Base-by-base conservation (phyloP, 30 jellyfish, hydroid and myxozoan genomes). In the Pseudorhiza aurosa region DNA sequence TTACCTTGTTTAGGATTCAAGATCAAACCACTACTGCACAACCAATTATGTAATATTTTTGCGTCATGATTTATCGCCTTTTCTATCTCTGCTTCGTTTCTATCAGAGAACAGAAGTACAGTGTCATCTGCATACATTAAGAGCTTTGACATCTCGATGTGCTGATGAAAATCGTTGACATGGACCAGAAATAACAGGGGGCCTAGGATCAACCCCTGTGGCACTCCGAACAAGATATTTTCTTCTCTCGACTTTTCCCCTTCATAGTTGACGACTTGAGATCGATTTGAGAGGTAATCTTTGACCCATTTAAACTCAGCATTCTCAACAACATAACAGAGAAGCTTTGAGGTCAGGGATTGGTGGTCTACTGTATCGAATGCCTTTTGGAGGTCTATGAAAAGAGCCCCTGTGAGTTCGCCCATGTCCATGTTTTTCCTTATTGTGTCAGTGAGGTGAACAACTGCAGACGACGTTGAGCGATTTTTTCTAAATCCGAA, bases 91-190 rank as follows among this genome's bases (percentile, higher is more conserved):
- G 26, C 75, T 27, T 32, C 47, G 10, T 19, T 21, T 42, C 40
- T 59, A 10, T 64, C 90, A 2, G 60, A 46, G 21, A 46, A 46
- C 19, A 46, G 2, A 46, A 46, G 60, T 46, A 46, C 70, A 42
- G 93, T 67, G 65, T 81, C 93, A 60, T 65, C 89, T 27, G 93
- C 93, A 81, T 58, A 81, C 80, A 35, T 78, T 28, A 81, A 42
- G 68, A 40, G 17, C 10, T 32, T 65, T 28, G 82, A 81, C 10
- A 65, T 45, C 36, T 68, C 50, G 36, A 81, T 68, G 24, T 78
- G 65, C 58, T 25, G 63, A 56, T 69, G 94, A 30, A 82, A 58
- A 82, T 82, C 94, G 72, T 70, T 82, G 47, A 82, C 72, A 56
- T 82, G 72, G 28, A 82, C 56, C 45, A 82, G 79, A 56, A 82